Base-by-base conservation (phyloP, 2,113 vertebrate genomes). In the Euleptes europaea region DNA sequence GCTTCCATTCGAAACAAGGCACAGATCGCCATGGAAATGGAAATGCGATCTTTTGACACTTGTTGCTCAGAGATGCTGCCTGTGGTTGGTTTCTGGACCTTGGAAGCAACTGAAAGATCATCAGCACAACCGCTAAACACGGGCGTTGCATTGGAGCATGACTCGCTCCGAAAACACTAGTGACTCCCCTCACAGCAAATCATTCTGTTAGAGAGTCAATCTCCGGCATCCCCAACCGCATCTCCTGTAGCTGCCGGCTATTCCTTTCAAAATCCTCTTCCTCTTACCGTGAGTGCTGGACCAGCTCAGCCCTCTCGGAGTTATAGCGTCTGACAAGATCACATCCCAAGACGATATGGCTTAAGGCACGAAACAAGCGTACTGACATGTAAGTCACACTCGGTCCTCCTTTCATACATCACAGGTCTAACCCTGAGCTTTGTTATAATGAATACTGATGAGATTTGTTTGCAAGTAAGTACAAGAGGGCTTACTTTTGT, bases 321-420 rank as follows among this genome's bases (percentile, higher is more conserved):
- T 86, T 44, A 78, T 40, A 74, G 47, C 79, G 88, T 81, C 81
- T 86, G 76, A 91, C 80, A 86, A 76, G 85, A 89, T 81, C 87
- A 84, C 80, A 80, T 89, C 75, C 87, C 65, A 57, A 79, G 76
- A 44, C 70, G 35, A 87, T 87, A 80, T 65, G 21, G 80, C 85
- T 89, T 33, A 5, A 89, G 78, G 65, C 85, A 90, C 54, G 71
- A 89, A 89, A 84, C 70, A 87, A 90, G 69, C 60, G 80, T 71
- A 84, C 47, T 70, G 75, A 72, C 89, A 77, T 6, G 17, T 66
- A 86, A 92, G 82, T 83, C 76, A 70, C 70, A 47, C 74, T 85
- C 23, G 57, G 71, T 82, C 66, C 85, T 88, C 38, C 47, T 60
- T n/a, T 91, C 69, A 31, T 57, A 73, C 38, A 83, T 84, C 75